Evolutionary conservation across 2,797 vertebrate species (phyloP), one percentile per base, ranked within the genome.

Genomic region (Allobates femoralis): DNA sequence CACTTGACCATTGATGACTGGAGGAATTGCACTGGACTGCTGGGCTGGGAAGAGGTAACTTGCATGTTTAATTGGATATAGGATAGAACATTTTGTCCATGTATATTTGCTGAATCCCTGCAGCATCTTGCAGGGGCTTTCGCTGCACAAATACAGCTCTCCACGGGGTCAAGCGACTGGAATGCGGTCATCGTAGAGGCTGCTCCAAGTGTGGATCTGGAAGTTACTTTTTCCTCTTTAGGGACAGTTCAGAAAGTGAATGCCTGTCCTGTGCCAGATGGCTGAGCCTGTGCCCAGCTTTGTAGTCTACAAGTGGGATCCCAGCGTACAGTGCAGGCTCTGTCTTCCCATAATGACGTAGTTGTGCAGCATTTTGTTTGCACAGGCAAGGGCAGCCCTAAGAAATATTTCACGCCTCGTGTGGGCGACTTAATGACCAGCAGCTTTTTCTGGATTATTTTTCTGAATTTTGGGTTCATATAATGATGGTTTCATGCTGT

Each of bases 31-130:
- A 90, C 89, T 89, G 83, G 89, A 91, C 87, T 89, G 90, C 89
- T 91, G 90, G 81, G 16, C 71, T 89, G 93, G 93, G 93, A 93
- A 94, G 92, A 90, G 26, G 75, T 75, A 73, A 81, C 41, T 67
- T 32, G 32, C 10, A 16, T 84, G 76, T 85, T 89, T 69, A 56
- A 83, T 82, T 56, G 84, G 15, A 71, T 71, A 58, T 82, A 14
- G n/a, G 11, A 12, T 66, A 74, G 28, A 76, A 78, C 15, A 51
- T 23, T 8, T 81, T n/a, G 26, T 53, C 53, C 14, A 74, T 26
- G 41, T 46, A 14, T 62, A 15, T 64, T 5, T 15, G 2, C 26
- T 64, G 26, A 28, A 64, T 28, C 28, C 1, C 51, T 8, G 51
- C 51, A 12, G 51, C 11, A 12, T 12, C 2, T 56, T 1, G 16